These are phyloP conservation scores for Amphipyra berbera DNA, from an alignment of 2,888 invertebrate genomes.

Conservation along the genomic window DNA sequence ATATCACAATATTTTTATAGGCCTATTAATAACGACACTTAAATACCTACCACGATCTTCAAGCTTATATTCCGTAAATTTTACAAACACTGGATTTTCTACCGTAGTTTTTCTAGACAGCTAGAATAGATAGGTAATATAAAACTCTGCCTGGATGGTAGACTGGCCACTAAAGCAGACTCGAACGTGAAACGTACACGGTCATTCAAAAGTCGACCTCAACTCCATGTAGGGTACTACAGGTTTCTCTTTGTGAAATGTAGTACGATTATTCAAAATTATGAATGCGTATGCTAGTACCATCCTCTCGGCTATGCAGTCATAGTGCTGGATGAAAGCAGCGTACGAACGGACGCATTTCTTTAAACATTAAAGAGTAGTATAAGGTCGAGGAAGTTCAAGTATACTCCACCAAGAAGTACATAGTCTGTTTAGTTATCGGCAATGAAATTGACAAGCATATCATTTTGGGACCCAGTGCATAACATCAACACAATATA, in stretches of 20 bases:
- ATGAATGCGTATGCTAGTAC: conserved; percentile 26
- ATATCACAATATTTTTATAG: too few relatives aligned
- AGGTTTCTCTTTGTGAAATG: conserved; percentile 46
- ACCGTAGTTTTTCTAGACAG: neutral
- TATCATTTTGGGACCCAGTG: too few relatives aligned
- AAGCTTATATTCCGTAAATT: too few relatives aligned
- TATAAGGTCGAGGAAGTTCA: too few relatives aligned
- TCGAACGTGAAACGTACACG: conserved; percentile 25
- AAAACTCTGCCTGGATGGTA: conserved; percentile 7
- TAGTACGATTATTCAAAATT: conserved; percentile 49
- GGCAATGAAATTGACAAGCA: too few relatives aligned
- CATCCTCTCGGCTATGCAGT: conserved; percentile 16
- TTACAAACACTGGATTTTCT: too few relatives aligned
- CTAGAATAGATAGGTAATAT: neutral
- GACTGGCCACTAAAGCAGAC: conserved; percentile 20
- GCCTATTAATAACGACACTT: too few relatives aligned
- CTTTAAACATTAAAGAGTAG: neutral
- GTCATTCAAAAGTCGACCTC: conserved; percentile 36
- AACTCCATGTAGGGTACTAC: conserved; percentile 22
- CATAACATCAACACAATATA: too few relatives aligned
- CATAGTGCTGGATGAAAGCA: conserved; percentile 2
- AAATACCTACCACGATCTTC: too few relatives aligned
- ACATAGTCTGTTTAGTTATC: too few relatives aligned
- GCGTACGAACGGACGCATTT: neutral
- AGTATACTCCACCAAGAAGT: too few relatives aligned